Evolutionary conservation across 2,113 vertebrate genomes (phyloP).

Genomic region (Bambusicola thoracicus): DNA sequence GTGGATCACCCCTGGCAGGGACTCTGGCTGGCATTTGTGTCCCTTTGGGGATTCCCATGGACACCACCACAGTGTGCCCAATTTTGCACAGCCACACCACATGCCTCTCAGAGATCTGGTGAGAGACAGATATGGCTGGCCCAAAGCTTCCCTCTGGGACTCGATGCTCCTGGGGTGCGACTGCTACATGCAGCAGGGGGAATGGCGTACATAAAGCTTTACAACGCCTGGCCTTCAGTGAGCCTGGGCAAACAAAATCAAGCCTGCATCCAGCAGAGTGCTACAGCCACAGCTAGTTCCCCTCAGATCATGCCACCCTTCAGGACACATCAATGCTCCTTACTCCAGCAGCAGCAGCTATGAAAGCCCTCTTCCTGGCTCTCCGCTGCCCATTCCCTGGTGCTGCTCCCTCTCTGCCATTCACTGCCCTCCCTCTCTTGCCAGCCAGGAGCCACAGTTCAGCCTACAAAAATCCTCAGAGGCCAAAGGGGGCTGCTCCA

Average conservation of each 20-base stretch:
- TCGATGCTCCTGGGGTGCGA: neutral
- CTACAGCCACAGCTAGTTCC: neutral
- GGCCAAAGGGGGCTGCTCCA: neutral
- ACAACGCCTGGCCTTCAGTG: fast-evolving
- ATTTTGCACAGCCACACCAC: fast-evolving
- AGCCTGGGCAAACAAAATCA: fast-evolving
- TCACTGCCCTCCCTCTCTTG: neutral
- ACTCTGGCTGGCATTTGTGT: fast-evolving
- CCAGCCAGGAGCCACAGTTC: neutral
- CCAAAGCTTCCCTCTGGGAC: neutral
- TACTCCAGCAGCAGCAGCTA: neutral
- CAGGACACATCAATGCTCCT: fast-evolving
- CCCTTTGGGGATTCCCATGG: neutral
- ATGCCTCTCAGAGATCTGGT: neutral
- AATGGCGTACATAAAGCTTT: neutral
- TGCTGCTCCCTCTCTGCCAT: neutral
- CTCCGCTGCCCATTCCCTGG: neutral
- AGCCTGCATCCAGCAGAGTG: neutral
- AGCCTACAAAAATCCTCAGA: neutral
- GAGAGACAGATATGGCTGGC: neutral
- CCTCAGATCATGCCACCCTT: neutral
- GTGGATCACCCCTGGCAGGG: too few species aligned
- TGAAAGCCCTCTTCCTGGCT: neutral
- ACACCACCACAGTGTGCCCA: fast-evolving
- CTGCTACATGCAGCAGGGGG: neutral